Evolutionary conservation across 1,140 invertebrate genomes (phyloP).

Genomic region (Drosophila pruinosa): DNA sequence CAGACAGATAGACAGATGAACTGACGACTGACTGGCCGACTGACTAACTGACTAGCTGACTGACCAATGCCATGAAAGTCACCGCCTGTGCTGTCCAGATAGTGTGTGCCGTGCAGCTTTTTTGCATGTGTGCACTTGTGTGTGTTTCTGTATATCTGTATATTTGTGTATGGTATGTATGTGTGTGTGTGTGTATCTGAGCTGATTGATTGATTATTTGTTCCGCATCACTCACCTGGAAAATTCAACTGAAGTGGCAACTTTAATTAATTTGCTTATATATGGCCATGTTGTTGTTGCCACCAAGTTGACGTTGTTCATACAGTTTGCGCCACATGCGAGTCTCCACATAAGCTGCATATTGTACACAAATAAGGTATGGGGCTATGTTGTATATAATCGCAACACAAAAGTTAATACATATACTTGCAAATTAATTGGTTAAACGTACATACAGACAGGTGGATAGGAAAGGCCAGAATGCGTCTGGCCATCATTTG

Average conservation of each 20-base stretch:
- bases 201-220: slow-evolving; percentile 83
- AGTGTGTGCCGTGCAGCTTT: slow-evolving; percentile 65
- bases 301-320: slow-evolving; percentile 37
- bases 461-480: slow-evolving; percentile 21
- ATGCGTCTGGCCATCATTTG: slow-evolving; percentile 22
- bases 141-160: slow-evolving; percentile 1
- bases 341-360: background rate
- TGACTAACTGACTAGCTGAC: slow-evolving; percentile 38
- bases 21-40: slow-evolving; percentile 17
- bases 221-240: slow-evolving; percentile 82
- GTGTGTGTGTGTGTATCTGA: slow-evolving; percentile 47
- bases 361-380: background rate
- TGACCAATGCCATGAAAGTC: slow-evolving; percentile 59
- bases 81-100: slow-evolving; percentile 68
- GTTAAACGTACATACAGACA: slow-evolving; percentile 21
- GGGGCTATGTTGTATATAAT: slow-evolving; percentile 25
- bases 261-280: slow-evolving; percentile 82
- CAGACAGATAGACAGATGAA: background rate
- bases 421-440: slow-evolving; percentile 60
- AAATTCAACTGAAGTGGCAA: slow-evolving; percentile 82
- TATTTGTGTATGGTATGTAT: background rate
- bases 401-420: slow-evolving; percentile 35
- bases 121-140: slow-evolving; percentile 12
- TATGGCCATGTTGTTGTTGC: slow-evolving; percentile 36
- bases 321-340: slow-evolving; percentile 22